phyloP scores from a whole-genome alignment of 2,888 invertebrate genomes.

The Eupeodes luniger region DNA sequence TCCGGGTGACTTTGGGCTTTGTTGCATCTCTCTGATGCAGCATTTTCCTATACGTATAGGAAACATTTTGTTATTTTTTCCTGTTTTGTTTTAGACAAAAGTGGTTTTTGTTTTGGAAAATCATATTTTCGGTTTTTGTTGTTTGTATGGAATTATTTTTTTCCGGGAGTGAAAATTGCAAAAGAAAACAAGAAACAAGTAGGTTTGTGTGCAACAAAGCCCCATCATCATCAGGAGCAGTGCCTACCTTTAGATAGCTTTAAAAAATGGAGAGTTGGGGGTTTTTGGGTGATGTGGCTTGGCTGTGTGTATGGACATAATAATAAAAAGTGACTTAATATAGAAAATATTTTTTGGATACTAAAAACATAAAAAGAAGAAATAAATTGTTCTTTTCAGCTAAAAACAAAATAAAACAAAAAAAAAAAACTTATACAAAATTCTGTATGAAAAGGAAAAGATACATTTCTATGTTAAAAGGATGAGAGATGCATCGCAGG shows the following conservation, averaged over 20 bases:
- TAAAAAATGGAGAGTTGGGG: not conserved
- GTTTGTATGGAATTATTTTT: slow-evolving; percentile 2
- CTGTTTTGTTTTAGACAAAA: slow-evolving; percentile 37
- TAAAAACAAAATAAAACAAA: slow-evolving; percentile 5
- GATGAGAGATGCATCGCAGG: slow-evolving; percentile 9
- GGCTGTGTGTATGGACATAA: slow-evolving; percentile 12
- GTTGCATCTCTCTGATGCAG: slow-evolving; percentile 57
- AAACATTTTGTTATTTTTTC: slow-evolving; percentile 25
- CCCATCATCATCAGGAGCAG: not conserved
- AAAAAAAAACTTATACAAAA: no score
- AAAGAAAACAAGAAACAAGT: slow-evolving; percentile 51
- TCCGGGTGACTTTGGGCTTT: slow-evolving; percentile 26
- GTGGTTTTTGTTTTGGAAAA: slow-evolving; percentile 24
- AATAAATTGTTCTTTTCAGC: slow-evolving; percentile 56
- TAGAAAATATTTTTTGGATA: slow-evolving; percentile 39
- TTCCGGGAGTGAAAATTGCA: slow-evolving; percentile 37
- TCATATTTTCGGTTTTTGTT: not conserved
- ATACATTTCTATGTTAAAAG: slow-evolving; percentile 14
- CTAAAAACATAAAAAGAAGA: slow-evolving; percentile 42
- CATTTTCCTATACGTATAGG: not conserved
- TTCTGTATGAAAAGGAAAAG: slow-evolving; percentile 40
- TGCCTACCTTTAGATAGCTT: not conserved
- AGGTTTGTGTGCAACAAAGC: slow-evolving; percentile 40
- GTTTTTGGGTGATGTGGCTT: not conserved
- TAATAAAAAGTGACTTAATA: slow-evolving; percentile 47